Base-by-base conservation (phyloP, 2,888 invertebrate species). In the Mythimna loreyi region DNA sequence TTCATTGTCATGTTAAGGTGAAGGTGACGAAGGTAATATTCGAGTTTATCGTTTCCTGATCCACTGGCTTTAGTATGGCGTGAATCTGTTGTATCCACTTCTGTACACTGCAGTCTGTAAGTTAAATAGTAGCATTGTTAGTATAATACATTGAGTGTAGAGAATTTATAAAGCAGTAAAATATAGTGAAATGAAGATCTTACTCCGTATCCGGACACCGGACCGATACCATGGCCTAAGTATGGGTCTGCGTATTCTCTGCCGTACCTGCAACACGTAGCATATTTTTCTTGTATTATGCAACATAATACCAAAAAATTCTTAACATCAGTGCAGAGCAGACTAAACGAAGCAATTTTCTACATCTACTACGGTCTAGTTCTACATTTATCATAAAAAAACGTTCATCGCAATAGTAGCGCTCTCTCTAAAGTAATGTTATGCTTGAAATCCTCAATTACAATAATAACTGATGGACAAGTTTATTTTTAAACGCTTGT, bases 171-270 rank as follows among this genome's bases (percentile, higher is more conserved):
- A 63, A 45, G 16, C 11, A 3, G 3, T 6, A 5, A 45, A 33
- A 40, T n/a, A 19, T 16, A 28, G 25, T 33, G 7, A 68, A 58
- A 53, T 47, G 60, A 58, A 50, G 7, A 81, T 92, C 97, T 97
- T 97, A 99, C 99, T 97, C 99, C 99, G 95, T 99, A 99, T 91
- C 99, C 99, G 85, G 99, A 98, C 89, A 99, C 98, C 86, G 99
- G 99, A 91, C 99, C 99, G 93, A 99, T 99, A 82, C 99, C 98
- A 96, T 99, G 99, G 85, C 98, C 98, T 91, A 99, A 96, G 96
- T 99, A 99, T 72, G 99, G 99, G 96, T 99, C 99, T 86, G 98
- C 98, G 91, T 98, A 98, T 91, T 99, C 98, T 92, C 98, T 97
- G 87, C 98, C 98, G 92, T 98, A 98, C 84, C 98, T 98, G 93